Evolutionary conservation across 2,888 invertebrate genomes (phyloP).

Genomic region (Melinaea marsaeus): DNA sequence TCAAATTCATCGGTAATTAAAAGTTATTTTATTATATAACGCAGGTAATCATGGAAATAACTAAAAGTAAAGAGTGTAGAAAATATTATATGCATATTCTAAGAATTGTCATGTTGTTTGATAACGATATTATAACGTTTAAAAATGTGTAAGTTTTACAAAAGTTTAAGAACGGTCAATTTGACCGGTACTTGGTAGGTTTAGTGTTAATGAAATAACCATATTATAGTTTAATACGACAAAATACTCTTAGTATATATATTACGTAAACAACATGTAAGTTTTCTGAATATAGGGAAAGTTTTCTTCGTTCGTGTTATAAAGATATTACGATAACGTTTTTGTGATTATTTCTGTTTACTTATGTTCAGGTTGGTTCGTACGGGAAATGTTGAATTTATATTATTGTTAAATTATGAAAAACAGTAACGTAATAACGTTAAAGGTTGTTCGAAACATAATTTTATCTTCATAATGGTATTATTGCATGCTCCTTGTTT

Average conservation of each 20-base stretch:
- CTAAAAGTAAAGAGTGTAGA: no score
- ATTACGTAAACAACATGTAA: constrained; percentile 8
- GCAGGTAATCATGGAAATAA: no score
- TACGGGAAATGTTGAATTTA: neutral
- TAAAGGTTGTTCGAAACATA: neutral
- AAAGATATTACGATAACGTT: constrained; percentile 10
- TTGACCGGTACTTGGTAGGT: no score
- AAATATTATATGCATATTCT: no score
- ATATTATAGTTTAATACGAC: neutral
- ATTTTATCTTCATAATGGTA: constrained; percentile 1
- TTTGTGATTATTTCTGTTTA: constrained; percentile 12
- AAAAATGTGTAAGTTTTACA: no score
- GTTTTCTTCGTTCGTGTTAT: constrained; percentile 10
- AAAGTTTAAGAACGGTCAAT: no score
- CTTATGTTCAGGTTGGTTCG: constrained; percentile 11
- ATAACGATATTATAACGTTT: no score
- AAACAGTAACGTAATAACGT: neutral
- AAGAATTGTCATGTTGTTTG: no score
- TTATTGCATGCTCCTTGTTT: neutral
- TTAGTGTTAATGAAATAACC: no score
- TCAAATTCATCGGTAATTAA: no score
- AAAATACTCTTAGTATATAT: constrained; percentile 1
- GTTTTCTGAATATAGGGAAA: constrained; percentile 6
- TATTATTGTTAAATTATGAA: constrained; percentile 5
- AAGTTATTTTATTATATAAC: no score